Evolutionary conservation across 2,113 vertebrate species (phyloP), one percentile per base, ranked within the genome.

Genomic region (Maccullochella peelii): DNA sequence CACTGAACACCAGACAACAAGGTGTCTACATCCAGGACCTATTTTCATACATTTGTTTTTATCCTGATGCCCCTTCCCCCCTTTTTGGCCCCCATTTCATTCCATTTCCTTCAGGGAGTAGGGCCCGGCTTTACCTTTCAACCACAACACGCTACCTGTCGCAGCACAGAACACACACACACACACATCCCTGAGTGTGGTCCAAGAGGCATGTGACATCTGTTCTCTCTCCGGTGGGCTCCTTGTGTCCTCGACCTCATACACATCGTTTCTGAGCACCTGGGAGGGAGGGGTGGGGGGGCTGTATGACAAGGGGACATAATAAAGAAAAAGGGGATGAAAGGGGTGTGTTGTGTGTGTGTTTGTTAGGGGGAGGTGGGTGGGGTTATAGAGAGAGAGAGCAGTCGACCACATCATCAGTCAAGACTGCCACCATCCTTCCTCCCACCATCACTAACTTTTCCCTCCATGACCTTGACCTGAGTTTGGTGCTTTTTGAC

Each of bases 161-260:
- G 94, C 82, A 59, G 79, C 52, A 52, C 79, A 90, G 62, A 80
- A 69, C 82, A 61, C 71, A 57, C 86, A 77, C 78, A 77, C 83
- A 73, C 72, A 68, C 88, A 73, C 57, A 73, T 74, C 82, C 88
- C 86, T 72, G 50, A 84, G 80, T 14, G 36, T 86, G 84, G 86
- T 81, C 88, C 87, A 88, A 92, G 90, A 94, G 87, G 91, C 91
- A 87, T 92, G 92, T 93, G 94, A 95, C 95, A 95, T 95, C 94
- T 96, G 94, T 93, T 94, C 89, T 77, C 89, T 93, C 91, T 89
- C 89, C 66, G 77, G 86, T 93, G 93, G 92, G 93, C 83, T 92
- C 83, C 78, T 82, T 81, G 30, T 93, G 91, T 95, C 93, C 91
- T 93, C 88, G 79, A 92, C 94, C 93, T 94, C 90, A 83, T 86